phyloP scores from a whole-genome alignment of 1,140 invertebrate species.

The Drosophila kurseongensis region DNA sequence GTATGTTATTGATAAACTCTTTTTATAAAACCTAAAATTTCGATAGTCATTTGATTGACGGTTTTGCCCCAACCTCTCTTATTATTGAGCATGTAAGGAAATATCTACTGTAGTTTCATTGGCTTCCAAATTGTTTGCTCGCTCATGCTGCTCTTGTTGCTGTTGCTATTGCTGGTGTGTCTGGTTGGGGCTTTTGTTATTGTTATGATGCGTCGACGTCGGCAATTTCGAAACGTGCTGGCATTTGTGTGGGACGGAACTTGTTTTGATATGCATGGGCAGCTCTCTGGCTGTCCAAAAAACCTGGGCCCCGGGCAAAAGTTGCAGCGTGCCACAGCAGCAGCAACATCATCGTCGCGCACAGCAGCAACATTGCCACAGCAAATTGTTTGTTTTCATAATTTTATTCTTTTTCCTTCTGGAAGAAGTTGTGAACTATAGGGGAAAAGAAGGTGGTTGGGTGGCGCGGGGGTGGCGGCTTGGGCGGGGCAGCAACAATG shows the following conservation, averaged over 20 bases:
- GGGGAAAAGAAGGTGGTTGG: too few relatives aligned
- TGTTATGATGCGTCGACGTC: conserved; percentile 73
- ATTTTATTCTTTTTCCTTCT: conserved; percentile 61
- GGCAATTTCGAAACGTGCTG: conserved; percentile 78
- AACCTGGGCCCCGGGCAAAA: conserved; percentile 55
- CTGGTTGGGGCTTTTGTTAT: conserved; percentile 65
- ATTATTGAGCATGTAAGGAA: too few relatives aligned
- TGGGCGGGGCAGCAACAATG: conserved; percentile 36
- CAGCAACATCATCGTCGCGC: conserved; percentile 13
- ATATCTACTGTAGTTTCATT: conserved; percentile 7
- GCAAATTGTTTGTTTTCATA: conserved; percentile 73
- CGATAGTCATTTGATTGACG: background rate
- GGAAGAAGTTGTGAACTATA: conserved; percentile 2
- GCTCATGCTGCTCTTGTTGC: conserved; percentile 18
- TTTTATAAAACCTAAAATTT: too few relatives aligned
- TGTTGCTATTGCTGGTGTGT: conserved; percentile 27
- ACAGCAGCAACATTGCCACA: conserved; percentile 36
- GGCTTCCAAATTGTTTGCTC: conserved; percentile 59
- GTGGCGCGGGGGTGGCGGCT: background rate
- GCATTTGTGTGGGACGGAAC: conserved; percentile 81
- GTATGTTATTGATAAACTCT: too few relatives aligned
- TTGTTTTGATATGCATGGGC: conserved; percentile 77
- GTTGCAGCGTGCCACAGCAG: conserved; percentile 49
- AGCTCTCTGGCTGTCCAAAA: conserved; percentile 32
- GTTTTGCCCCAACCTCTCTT: background rate